Evolutionary conservation across 2,113 vertebrate genomes (phyloP), one percentile per base, ranked within the genome.

Genomic region (Lipophrys pholis): DNA sequence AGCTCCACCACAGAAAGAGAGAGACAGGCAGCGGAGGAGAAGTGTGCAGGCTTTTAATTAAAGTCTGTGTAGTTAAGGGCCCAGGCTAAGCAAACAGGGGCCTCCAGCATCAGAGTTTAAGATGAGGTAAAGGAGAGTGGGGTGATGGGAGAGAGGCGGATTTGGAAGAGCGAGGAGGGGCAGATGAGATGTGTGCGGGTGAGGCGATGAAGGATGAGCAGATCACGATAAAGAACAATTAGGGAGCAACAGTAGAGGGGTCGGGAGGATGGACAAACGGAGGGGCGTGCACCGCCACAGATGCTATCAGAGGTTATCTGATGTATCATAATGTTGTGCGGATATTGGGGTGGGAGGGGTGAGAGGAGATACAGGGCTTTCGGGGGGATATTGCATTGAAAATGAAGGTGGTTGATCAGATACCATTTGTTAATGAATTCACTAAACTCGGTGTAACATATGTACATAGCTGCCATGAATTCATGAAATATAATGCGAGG

Each of bases 11-110:
- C 41, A 53, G 61, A 56, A 41, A 64, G 46, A 42, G 57, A 61
- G 5, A 0, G n/a, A 60, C 65, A 83, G 86, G 50, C 69, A 65
- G 80, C 48, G 17, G 36, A 54, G 50, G 61, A 78, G 64, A 70
- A 82, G 85, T 51, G 85, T 74, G 78, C 69, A 86, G 69, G 57
- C 88, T 86, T 92, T 91, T 91, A 92, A 92, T 92, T 88, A 92
- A 90, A 88, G 83, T 69, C 73, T 87, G 83, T 83, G 81, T 88
- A 58, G 86, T 72, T 82, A 81, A 87, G 86, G 66, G 80, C 83
- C 73, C 10, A 56, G 83, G 84, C 78, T 86, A 76, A 82, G 83
- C 87, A 91, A 92, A 91, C 82, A 91, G n/a, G 51, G 89, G 86
- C 86, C 86, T 86, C 91, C 73, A 12, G 63, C 74, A 63, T 68